Conservation (phyloP, 1,140 invertebrate species). For the Cyrtorhinus lividipennis region DNA sequence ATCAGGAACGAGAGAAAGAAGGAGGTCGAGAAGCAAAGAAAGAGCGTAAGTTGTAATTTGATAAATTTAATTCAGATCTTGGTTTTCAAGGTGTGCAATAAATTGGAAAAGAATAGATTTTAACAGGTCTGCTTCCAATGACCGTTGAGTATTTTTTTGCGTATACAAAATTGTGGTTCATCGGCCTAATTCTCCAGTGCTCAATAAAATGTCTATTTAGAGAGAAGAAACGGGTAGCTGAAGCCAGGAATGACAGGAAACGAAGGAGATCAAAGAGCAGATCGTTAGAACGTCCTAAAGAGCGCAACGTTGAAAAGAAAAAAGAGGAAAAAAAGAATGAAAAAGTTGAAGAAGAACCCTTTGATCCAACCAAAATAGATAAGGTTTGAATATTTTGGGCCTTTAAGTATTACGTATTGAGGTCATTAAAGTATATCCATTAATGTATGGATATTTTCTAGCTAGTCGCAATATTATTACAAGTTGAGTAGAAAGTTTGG, state of each 20-base stretch:
- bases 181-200: not conserved
- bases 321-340: conserved; percentile 41
- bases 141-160: conserved; percentile 10
- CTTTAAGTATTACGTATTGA: not conserved
- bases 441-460: not conserved
- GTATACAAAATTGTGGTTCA: not conserved
- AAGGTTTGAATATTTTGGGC: conserved; percentile 37
- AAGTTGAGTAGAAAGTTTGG: conserved; percentile 6
- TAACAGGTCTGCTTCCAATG: not conserved
- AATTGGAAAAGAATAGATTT: conserved; percentile 12
- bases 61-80: not conserved
- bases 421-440: not conserved
- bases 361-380: conserved; percentile 56
- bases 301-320: conserved; percentile 31
- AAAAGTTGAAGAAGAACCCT: conserved; percentile 39
- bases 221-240: conserved; percentile 21
- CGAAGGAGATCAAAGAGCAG: conserved; percentile 30
- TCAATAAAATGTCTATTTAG: conserved; percentile 12
- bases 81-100: not conserved
- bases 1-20: conserved; percentile 26
- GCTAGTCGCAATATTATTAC: not conserved
- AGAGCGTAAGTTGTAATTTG: conserved; percentile 26
- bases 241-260: conserved; percentile 22
- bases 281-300: too few relatives aligned
- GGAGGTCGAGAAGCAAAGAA: conserved; percentile 44